phyloP scores from a whole-genome alignment of 2,888 invertebrate genomes.

The Lomographa bimaculata region DNA sequence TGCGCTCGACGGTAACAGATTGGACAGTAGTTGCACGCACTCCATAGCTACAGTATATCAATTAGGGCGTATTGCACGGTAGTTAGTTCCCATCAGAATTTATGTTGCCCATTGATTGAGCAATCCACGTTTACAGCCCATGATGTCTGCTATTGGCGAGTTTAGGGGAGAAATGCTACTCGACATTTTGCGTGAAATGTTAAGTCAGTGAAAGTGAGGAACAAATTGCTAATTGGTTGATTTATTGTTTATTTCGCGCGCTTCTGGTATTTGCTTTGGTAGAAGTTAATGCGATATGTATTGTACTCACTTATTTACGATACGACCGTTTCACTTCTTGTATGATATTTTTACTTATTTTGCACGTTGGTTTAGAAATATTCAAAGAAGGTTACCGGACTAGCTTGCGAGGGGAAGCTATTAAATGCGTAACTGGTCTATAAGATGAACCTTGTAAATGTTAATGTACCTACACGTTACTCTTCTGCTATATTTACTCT shows the following conservation, averaged over 20 bases:
- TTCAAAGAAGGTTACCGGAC: too few relatives aligned
- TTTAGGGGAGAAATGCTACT: conserved; percentile 4
- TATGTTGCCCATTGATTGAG: conserved; percentile 62
- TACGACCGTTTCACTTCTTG: too few relatives aligned
- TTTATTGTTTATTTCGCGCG: conserved; percentile 16
- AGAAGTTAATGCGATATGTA: too few relatives aligned
- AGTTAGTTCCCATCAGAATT: conserved; percentile 56
- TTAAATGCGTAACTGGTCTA: too few relatives aligned
- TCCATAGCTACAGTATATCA: conserved; percentile 53
- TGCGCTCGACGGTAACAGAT: conserved; percentile 33
- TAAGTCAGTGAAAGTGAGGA: conserved; percentile 18
- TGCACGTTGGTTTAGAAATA: too few relatives aligned
- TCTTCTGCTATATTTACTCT: too few relatives aligned
- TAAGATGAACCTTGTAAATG: too few relatives aligned
- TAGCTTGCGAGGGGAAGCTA: too few relatives aligned
- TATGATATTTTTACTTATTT: too few relatives aligned
- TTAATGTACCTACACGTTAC: too few relatives aligned
- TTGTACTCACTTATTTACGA: too few relatives aligned
- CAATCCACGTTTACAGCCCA: conserved; percentile 41
- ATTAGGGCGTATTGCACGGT: conserved; percentile 62
- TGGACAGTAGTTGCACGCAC: conserved; percentile 1
- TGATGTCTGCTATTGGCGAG: conserved; percentile 25
- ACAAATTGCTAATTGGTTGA: conserved; percentile 26
- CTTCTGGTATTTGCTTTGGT: conserved; percentile 10
- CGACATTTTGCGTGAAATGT: conserved; percentile 9